phyloP scores from a whole-genome alignment of 2,113 vertebrate genomes.

The Rattus norvegicus region GRCr8 NC_086025.1:1946001-1946500 shows the following conservation, averaged over 20 bases:
- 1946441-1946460: neutral
- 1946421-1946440: neutral
- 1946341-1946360: neutral
- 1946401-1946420: slow-evolving; percentile 14
- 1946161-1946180: slow-evolving; percentile 73
- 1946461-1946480: too few species aligned
- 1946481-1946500: neutral
- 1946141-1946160: slow-evolving; percentile 82
- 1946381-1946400: neutral
- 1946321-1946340: neutral
- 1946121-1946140: slow-evolving; percentile 81
- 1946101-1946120: slow-evolving; percentile 80
- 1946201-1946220: slow-evolving; percentile 50
- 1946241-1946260: neutral
- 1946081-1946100: slow-evolving; percentile 76
- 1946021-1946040: neutral
- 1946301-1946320: neutral
- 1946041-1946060: neutral
- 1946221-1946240: slow-evolving; percentile 21
- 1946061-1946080: slow-evolving; percentile 56
- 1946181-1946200: slow-evolving; percentile 70
- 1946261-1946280: slow-evolving; percentile 34
- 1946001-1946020: neutral
- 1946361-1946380: neutral
- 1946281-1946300: neutral